Conservation (phyloP, 2,113 vertebrate genomes). For the Aptenodytes forsteri region DNA sequence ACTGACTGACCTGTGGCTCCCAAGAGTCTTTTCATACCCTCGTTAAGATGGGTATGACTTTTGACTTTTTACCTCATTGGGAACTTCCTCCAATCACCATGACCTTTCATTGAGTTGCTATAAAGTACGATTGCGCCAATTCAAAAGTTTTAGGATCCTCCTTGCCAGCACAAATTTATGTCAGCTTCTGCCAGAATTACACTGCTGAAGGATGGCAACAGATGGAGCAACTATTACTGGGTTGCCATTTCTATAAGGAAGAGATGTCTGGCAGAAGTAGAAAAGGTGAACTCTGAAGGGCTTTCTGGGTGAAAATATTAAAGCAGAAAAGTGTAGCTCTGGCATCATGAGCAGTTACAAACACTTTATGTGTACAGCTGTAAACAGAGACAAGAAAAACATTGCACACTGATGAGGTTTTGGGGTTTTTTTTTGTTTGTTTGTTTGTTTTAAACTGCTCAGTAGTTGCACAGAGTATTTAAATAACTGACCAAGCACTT, state of each 20-base stretch:
- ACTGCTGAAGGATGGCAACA: not conserved
- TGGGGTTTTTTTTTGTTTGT: accelerated
- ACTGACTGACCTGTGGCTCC: not conserved
- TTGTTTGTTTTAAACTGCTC: not conserved
- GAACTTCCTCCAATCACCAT: not conserved
- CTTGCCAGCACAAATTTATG: not conserved
- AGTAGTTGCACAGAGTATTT: not conserved
- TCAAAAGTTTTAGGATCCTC: not conserved
- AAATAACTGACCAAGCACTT: not conserved
- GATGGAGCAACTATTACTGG: not conserved
- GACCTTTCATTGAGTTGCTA: not conserved
- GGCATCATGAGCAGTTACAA: not conserved
- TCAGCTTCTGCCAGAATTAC: not conserved
- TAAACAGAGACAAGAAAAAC: not conserved
- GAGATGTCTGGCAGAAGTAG: not conserved
- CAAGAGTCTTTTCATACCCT: not conserved
- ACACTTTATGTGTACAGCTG: not conserved
- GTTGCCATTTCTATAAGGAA: not conserved
- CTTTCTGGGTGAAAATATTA: not conserved
- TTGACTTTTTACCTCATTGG: not conserved
- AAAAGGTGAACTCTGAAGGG: not conserved
- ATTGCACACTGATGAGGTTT: not conserved
- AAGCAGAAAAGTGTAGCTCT: not conserved
- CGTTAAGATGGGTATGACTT: not conserved
- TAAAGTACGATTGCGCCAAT: not conserved